A percentile compares a stretch with the other conserved stretches of the same genome.
Evolutionary conservation across 2,113 vertebrate genomes (phyloP).

Genomic region (Dicrurus megarhynchus): DNA sequence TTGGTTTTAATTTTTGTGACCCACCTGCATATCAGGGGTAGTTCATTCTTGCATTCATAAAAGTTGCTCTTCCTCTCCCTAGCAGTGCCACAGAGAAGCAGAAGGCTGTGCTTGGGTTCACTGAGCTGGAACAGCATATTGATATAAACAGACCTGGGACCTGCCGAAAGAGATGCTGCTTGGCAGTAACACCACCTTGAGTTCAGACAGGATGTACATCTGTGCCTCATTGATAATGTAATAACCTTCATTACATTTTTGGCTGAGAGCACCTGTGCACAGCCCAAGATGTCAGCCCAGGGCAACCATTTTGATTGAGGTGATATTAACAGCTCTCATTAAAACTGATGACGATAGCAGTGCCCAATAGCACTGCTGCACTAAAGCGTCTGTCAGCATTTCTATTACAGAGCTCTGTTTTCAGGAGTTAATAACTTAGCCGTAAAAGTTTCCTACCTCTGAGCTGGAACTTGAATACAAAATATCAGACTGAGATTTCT

Average conservation of each 20-base stretch:
- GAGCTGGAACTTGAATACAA: slow-evolving; percentile 8
- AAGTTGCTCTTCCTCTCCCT: neutral
- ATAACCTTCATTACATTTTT: slow-evolving; percentile 73
- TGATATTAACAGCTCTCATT: slow-evolving; percentile 73
- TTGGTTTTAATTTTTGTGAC: neutral
- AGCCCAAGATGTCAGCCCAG: slow-evolving; percentile 64
- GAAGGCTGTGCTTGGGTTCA: slow-evolving; percentile 69
- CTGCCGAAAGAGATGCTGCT: slow-evolving; percentile 52
- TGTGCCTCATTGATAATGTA: slow-evolving; percentile 74
- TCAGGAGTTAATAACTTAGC: slow-evolving; percentile 42
- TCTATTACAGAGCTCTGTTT: slow-evolving; percentile 30
- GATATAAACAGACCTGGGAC: slow-evolving; percentile 58
- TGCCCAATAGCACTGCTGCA: slow-evolving; percentile 2
- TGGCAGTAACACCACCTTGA: slow-evolving; percentile 61
- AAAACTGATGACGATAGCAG: slow-evolving; percentile 57
- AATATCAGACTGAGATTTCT: neutral
- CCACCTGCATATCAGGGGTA: neutral
- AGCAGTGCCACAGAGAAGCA: slow-evolving; percentile 36
- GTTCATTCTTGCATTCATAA: neutral
- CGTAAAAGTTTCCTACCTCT: slow-evolving; percentile 2
- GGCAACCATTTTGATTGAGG: slow-evolving; percentile 70
- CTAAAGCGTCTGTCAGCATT: slow-evolving; percentile 33
- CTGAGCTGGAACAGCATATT: slow-evolving; percentile 70
- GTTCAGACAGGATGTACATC: slow-evolving; percentile 72
- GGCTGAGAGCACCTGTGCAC: slow-evolving; percentile 75